phyloP scores from a whole-genome alignment of 1,140 invertebrate species.

The Atta texana region DNA sequence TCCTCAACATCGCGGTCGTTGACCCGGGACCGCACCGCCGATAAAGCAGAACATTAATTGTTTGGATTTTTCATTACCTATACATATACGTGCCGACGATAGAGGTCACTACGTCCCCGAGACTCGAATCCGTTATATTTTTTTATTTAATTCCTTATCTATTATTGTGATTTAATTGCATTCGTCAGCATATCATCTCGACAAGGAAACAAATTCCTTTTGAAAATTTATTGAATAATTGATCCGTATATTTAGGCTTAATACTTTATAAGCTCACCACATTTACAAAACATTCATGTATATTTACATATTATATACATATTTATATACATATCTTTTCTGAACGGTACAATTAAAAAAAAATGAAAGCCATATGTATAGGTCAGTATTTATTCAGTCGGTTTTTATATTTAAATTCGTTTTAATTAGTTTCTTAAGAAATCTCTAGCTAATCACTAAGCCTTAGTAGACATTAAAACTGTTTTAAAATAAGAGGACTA shows the following conservation, averaged over 20 bases:
- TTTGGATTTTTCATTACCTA: conserved; percentile 56
- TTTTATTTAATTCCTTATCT: neutral
- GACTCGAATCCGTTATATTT: neutral
- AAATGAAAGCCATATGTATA: neutral
- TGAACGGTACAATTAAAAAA: neutral
- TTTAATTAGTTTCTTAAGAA: no score
- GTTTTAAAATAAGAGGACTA: no score
- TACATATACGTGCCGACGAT: conserved; percentile 61
- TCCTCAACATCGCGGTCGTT: conserved; percentile 77
- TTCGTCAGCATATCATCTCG: neutral
- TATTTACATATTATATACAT: neutral
- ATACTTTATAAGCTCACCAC: neutral
- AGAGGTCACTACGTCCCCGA: conserved; percentile 71
- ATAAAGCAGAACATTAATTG: conserved; percentile 76
- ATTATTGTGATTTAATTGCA: neutral
- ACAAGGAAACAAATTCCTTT: neutral
- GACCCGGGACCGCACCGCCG: conserved; percentile 72
- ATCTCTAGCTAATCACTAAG: no score
- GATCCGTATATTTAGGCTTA: neutral
- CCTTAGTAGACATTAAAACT: no score
- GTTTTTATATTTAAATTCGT: no score
- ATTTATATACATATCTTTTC: neutral
- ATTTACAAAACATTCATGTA: neutral
- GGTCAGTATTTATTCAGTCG: no score
- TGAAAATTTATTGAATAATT: neutral